Evolutionary conservation across 1,140 invertebrate genomes (phyloP), one percentile per base, ranked within the genome.

Genomic region (Maconellicoccus hirsutus): DNA sequence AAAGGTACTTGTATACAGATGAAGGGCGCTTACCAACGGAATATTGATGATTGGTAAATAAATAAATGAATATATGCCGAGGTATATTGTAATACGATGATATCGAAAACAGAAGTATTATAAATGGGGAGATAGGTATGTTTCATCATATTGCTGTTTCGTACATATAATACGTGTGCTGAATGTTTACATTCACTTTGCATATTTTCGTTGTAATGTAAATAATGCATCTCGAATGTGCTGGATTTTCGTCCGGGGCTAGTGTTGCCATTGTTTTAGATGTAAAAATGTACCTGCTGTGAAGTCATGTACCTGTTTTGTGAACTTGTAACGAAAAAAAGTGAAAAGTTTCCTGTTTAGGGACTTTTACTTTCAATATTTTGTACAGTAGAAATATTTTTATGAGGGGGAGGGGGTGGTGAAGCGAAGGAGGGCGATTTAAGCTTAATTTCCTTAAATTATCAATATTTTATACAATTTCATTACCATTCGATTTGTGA

Each of bases 1-100:
- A 66, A 66, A 66, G 61, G 61, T 66, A 66, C 25, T 52, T 19
- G 42, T 25, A 66, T 23, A 23, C 25, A 22, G 61, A 14, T 22
- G 19, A 22, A 23, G 61, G 21, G 10, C 61, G 25, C 61, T 10
- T 16, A 66, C 10, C 22, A 8, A 23, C 7, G 22, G 61, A 66
- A 66, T 66, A 66, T 66, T 66, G 61, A 66, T 66, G 61, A 66
- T 66, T 66, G 61, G 61, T 66, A 66, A 66, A 66, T 66, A 66
- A 66, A 66, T 66, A 66, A 66, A 66, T 10, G 61, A 66, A 66
- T 66, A 66, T 66, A 25, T 19, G 61, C 21, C 21, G 61, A 66
- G 61, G 61, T 66, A 66, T 66, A 66, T 66, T 23, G 61, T 66
- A 66, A 66, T 66, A 66, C 61, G 61, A 66, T 66, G 61, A 66